phyloP scores from a whole-genome alignment of 2,888 invertebrate species.

The Drosophila aldrichi region DNA sequence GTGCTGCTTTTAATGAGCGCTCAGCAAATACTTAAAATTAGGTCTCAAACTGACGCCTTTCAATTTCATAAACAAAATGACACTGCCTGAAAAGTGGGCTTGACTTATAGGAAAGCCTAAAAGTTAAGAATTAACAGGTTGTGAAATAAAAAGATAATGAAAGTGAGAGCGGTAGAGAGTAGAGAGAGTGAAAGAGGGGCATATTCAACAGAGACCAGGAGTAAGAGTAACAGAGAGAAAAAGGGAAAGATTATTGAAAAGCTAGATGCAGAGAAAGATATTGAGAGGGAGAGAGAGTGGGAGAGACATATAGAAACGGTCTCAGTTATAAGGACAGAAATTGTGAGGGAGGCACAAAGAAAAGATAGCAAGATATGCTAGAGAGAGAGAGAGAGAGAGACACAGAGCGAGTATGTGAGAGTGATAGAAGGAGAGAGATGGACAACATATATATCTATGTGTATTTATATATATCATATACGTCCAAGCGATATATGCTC shows the following conservation, averaged over 20 bases:
- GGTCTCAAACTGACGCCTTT: constrained; percentile 13
- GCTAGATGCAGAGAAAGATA: neutral
- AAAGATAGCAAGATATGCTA: too few species aligned
- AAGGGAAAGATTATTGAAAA: neutral
- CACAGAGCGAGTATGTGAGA: too few species aligned
- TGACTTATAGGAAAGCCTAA: neutral
- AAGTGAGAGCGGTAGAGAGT: neutral
- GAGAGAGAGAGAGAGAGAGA: too few species aligned
- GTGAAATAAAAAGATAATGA: neutral
- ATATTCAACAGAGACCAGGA: neutral
- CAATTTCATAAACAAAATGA: constrained; percentile 20
- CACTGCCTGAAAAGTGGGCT: constrained; percentile 11
- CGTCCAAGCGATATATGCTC: too few species aligned
- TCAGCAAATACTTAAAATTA: constrained; percentile 35
- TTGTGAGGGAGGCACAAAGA: too few species aligned
- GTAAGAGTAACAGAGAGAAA: neutral
- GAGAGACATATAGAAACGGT: too few species aligned
- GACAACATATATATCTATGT: too few species aligned
- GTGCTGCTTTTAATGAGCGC: constrained; percentile 40
- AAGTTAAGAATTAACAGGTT: neutral
- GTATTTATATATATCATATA: too few species aligned
- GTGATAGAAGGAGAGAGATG: too few species aligned
- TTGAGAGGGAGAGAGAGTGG: too few species aligned
- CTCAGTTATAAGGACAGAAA: too few species aligned
- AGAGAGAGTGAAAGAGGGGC: too few species aligned